Evolutionary conservation across 2,113 vertebrate species (phyloP), one percentile per base, ranked within the genome.

Genomic region (Phainopepla nitens): DNA sequence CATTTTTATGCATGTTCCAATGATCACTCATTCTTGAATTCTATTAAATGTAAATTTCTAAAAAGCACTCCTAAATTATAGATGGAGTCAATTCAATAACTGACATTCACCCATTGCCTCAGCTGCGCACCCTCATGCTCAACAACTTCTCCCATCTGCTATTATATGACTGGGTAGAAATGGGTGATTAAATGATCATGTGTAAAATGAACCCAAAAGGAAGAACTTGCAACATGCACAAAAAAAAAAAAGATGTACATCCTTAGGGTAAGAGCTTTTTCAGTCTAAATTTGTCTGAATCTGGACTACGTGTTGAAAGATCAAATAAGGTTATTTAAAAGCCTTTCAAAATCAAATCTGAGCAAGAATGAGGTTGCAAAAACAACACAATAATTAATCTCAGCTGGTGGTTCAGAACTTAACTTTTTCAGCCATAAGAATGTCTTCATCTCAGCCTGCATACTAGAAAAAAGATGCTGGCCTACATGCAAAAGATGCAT

Each of bases 41-140:
- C 27, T 56, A 23, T 19, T 29, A 75, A 53, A 14, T 11, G 27
- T 10, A 24, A 10, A 42, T 53, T 89, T 91, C 18, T 80, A 11
- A 50, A 84, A 62, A 41, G 0, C 12, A 45, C n/a, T 50, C 78
- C 33, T 69, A 56, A 92, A 5, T 11, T 53, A 21, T 6, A 57
- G 27, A 65, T 61, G 42, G 64, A 87, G 90, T 51, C 13, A 7
- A 44, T 68, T 77, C 47, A 73, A 16, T 18, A 51, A 42, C 33
- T 66, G 35, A 50, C 35, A 58, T 53, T 81, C n/a, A 72, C 9
- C 36, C 47, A 58, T n/a, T 66, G 60, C 20, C 64, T 95, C 77
- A 95, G 89, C 84, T 87, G 87, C 83, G 71, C 44, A 89, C 45
- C 80, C 83, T 83, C 50, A 77, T 94, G 72, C 72, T 89, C 60